phyloP scores from a whole-genome alignment of 2,888 invertebrate species.

The Cyclophora punctaria region DNA sequence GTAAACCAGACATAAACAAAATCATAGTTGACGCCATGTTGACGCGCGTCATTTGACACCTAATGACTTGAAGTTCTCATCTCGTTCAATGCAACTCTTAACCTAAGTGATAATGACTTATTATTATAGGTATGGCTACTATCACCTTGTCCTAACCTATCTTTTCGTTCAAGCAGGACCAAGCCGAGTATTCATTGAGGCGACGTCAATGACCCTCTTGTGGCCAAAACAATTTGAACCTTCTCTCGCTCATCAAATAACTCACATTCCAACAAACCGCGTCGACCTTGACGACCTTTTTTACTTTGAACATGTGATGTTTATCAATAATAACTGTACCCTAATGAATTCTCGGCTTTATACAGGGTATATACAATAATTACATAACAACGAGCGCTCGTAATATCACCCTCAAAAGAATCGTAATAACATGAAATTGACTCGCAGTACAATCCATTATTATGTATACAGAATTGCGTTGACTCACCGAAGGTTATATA shows the following conservation, averaged over 20 bases:
- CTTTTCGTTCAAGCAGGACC: constrained; percentile 54
- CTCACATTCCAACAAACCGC: too few relatives aligned
- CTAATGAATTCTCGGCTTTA: background rate
- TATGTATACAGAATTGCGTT: background rate
- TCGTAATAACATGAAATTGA: constrained; percentile 8
- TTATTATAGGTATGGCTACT: constrained; percentile 49
- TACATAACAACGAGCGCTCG: constrained; percentile 58
- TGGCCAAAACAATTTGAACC: constrained; percentile 13
- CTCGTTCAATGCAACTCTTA: constrained; percentile 16
- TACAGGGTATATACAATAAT: constrained; percentile 60
- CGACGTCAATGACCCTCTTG: too few relatives aligned
- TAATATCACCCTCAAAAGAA: constrained; percentile 25
- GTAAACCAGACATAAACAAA: too few relatives aligned
- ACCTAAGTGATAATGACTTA: constrained; percentile 49
- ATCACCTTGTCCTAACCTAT: constrained; percentile 71
- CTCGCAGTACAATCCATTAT: background rate
- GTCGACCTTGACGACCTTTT: too few relatives aligned
- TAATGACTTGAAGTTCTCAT: too few relatives aligned
- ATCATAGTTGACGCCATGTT: too few relatives aligned
- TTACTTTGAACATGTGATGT: too few relatives aligned
- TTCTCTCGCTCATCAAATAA: constrained; percentile 5
- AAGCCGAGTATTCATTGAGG: constrained; percentile 4
- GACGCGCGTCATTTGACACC: too few relatives aligned
- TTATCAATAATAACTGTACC: background rate
- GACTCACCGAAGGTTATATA: background rate